phyloP scores from a whole-genome alignment of 2,797 vertebrate genomes.

The Mus caroli region DNA sequence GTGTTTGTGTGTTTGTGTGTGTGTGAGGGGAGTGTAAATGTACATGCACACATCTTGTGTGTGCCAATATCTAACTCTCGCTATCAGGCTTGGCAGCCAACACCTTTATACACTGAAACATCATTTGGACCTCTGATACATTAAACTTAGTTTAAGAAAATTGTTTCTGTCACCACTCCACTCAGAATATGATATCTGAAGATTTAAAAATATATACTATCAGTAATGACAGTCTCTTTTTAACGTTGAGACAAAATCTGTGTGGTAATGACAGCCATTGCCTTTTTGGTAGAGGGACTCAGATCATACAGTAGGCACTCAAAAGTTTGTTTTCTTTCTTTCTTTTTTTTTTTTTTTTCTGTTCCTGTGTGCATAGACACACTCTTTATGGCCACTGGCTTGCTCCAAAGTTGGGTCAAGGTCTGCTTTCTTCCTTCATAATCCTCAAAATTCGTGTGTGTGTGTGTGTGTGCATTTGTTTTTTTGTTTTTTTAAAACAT shows the following conservation, averaged over 20 bases:
- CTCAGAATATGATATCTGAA: neutral
- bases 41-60: no score
- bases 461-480: neutral
- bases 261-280: fast-evolving
- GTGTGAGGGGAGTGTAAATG: fast-evolving
- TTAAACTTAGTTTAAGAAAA: neutral
- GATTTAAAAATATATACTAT: no score
- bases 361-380: neutral
- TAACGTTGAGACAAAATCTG: neutral
- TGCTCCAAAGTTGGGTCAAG: neutral
- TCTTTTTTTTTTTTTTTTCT: neutral
- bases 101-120: neutral
- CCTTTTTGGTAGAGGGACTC: neutral
- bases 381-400: fast-evolving
- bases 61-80: neutral
- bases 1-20: no score
- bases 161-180: neutral
- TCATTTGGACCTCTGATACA: neutral
- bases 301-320: fast-evolving
- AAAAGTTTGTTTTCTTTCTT: neutral
- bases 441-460: neutral
- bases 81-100: neutral
- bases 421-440: neutral
- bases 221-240: neutral
- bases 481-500: neutral